A percentile compares a stretch with the other conserved stretches of the same genome.
Evolutionary conservation across 2,888 invertebrate species (phyloP).

Genomic region (Cataglyphis rosenhaueri): DNA sequence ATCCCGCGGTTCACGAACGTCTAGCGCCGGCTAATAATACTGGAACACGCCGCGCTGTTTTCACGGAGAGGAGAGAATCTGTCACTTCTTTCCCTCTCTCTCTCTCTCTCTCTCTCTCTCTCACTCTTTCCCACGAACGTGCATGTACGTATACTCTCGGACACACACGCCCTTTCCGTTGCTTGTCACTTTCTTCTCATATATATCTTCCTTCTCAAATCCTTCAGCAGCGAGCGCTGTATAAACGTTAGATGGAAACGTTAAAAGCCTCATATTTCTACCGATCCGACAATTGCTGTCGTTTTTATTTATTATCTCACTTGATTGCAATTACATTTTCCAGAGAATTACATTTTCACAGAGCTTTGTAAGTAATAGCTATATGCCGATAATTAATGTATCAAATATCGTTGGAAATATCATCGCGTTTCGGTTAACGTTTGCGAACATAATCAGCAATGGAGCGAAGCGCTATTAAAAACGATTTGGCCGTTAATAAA

Average conservation of each 20-base stretch:
- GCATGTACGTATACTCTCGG: neutral
- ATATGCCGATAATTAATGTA: conserved; percentile 17
- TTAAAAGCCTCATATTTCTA: neutral
- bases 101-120: conserved; percentile 37
- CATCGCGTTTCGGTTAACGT: conserved; percentile 19
- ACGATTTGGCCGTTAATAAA: conserved; percentile 48
- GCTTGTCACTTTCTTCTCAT: conserved; percentile 6
- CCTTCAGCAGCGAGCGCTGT: neutral
- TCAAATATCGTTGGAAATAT: conserved; percentile 16
- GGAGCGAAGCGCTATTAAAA: conserved; percentile 21
- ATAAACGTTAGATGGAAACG: neutral
- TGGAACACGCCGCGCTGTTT: conserved; percentile 70
- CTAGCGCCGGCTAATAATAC: conserved; percentile 77
- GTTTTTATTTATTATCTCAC: neutral
- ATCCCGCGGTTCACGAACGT: conserved; percentile 65
- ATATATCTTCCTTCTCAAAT: neutral
- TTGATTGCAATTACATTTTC: neutral
- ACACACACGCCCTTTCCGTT: neutral
- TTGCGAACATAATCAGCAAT: conserved; percentile 20
- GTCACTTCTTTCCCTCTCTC: conserved; percentile 37
- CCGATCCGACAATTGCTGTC: neutral
- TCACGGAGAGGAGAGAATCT: conserved; percentile 58
- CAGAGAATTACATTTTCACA: conserved; percentile 2
- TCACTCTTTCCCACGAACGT: conserved; percentile 30
- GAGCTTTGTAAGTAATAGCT: conserved; percentile 12